phyloP scores from a whole-genome alignment of 2,113 vertebrate species.

The Podarcis raffonei region DNA sequence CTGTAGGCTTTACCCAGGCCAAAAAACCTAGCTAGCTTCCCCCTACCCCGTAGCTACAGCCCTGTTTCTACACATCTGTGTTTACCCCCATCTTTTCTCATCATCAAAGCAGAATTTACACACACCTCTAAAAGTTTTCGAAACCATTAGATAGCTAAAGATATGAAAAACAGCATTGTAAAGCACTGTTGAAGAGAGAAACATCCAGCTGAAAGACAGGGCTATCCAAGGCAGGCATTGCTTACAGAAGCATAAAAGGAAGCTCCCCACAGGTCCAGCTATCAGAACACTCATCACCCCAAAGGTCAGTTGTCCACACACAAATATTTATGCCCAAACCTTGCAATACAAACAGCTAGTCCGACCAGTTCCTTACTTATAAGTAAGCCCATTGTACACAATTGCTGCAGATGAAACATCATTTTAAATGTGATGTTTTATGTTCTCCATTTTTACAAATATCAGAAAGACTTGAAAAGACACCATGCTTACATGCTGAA shows the following conservation, averaged over 20 bases:
- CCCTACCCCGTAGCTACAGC: too few relatives aligned
- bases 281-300: neutral
- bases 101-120: neutral
- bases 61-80: too few relatives aligned
- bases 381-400: neutral
- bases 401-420: neutral
- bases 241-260: neutral
- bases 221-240: too few relatives aligned
- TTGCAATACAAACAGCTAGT: neutral
- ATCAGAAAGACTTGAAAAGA: neutral
- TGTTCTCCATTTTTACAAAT: neutral
- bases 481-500: neutral
- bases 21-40: too few relatives aligned
- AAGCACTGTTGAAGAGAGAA: neutral
- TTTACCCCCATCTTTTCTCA: too few relatives aligned
- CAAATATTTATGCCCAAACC: neutral
- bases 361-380: too few relatives aligned
- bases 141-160: neutral
- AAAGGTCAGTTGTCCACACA: neutral
- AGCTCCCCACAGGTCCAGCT: neutral
- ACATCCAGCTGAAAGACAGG: neutral
- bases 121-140: neutral
- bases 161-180: neutral
- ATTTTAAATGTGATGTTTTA: slow-evolving; percentile 8
- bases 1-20: too few relatives aligned